A percentile compares a stretch with the other conserved stretches of the same genome.
Evolutionary conservation across 2,797 vertebrate species (phyloP).

Genomic region (Etheostoma perlongum): DNA sequence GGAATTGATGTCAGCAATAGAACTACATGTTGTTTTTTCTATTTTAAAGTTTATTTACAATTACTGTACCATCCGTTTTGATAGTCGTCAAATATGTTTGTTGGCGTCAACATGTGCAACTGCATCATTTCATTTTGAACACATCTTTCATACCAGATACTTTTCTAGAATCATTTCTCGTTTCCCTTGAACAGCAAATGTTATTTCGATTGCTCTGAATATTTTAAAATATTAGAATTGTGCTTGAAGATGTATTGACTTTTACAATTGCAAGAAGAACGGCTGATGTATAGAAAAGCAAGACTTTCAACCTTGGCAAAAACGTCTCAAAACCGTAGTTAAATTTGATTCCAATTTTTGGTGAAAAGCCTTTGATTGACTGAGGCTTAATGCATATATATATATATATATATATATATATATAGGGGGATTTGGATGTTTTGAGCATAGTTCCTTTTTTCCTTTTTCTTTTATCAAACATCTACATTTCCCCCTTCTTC

Average conservation of each 20-base stretch:
- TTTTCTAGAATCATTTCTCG: conserved; percentile 38
- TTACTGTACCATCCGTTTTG: conserved; percentile 24
- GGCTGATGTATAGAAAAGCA: not conserved
- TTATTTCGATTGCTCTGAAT: conserved; percentile 32
- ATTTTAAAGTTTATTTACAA: conserved; percentile 23
- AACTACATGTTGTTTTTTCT: conserved; percentile 26
- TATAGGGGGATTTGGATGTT: conserved; percentile 9
- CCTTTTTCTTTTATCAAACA: not conserved
- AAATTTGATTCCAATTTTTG: not conserved
- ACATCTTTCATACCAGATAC: conserved; percentile 46
- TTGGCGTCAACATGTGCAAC: conserved; percentile 25
- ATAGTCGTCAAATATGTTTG: conserved; percentile 32
- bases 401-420: too few relatives aligned
- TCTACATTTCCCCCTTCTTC: conserved; percentile 1
- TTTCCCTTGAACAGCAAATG: conserved; percentile 24
- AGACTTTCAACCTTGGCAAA: not conserved
- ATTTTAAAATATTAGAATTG: conserved; percentile 36
- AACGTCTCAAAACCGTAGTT: not conserved
- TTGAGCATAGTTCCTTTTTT: not conserved
- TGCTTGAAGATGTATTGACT: conserved; percentile 31
- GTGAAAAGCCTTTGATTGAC: conserved; percentile 15
- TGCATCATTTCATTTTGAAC: conserved; percentile 35
- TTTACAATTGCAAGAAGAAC: conserved; percentile 12
- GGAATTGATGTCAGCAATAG: conserved; percentile 78
- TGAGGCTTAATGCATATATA: not conserved